Base-by-base conservation (phyloP, 2,888 invertebrate species). In the Leistus spinibarbis region DNA sequence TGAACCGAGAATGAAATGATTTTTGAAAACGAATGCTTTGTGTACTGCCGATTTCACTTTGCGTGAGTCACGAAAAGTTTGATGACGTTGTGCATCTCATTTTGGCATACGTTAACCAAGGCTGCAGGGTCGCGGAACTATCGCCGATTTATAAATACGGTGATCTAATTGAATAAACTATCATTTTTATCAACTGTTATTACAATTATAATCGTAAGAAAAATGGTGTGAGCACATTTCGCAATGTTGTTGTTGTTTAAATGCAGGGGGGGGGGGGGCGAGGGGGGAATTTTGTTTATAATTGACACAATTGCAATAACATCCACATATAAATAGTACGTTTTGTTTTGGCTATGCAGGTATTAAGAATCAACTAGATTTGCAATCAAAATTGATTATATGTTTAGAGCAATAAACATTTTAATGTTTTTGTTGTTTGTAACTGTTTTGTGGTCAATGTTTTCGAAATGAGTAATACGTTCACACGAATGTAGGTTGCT, bases 81-180 rank as follows among this genome's bases (percentile, higher is more conserved):
- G 54, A 62, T 71, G 64, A 19, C 20, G 56, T 13, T 40, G 19
- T 17, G 27, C 40, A 66, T 53, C 16, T 53, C 54, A 66, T 60
- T 73, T 73, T 73, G 67, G 73, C 67, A 27, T 66, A 40, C 7
- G 53, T 24, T 66, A 27, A 73, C 67, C 67, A 73, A 73, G 73
- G 73, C 62, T 62, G 22, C 22, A 20, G 22, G 56, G 53, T 66
- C 66, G 19, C 66, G 20, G 66, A 10, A 24, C 23, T 64, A 24
- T 16, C 23, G 24, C 13, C 20, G 22, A 60, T 60, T 60, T 20
- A 60, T 4, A 19, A 60, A 60, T 19, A 17, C 5, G 54, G 13
- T 5, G 13, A 60, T 60, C 60, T 60, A 60, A 57, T 20, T 60
- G 60, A 13, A 54, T n/a, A n/a, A n/a, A n/a, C n/a, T n/a, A n/a